Conservation (phyloP, 2,113 vertebrate genomes). For the Lynx canadensis region DNA sequence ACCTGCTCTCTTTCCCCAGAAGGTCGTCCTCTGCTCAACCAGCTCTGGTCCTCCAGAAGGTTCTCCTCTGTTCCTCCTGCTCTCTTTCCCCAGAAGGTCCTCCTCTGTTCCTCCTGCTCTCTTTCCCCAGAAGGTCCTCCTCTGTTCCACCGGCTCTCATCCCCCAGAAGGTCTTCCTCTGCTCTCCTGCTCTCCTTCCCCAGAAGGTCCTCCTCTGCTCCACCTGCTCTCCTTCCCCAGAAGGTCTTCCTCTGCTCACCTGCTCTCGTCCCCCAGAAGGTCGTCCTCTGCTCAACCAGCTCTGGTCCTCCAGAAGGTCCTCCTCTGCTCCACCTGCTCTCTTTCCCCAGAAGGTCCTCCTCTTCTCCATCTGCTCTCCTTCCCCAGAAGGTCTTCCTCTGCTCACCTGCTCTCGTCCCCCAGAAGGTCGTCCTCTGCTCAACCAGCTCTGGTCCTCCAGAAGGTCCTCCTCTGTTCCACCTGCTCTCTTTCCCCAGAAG, state of each 20-base stretch:
- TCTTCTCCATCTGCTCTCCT: fast-evolving
- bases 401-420: background rate
- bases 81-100: background rate
- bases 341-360: background rate
- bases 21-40: background rate
- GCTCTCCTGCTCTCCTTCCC: no score
- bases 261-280: background rate
- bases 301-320: background rate
- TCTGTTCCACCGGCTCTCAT: no score
- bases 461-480: background rate
- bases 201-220: background rate
- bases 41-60: background rate
- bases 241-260: background rate
- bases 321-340: background rate
- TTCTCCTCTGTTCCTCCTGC: background rate
- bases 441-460: no score
- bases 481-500: no score
- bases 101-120: background rate
- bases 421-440: background rate
- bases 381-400: no score
- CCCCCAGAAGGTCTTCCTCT: no score
- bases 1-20: background rate
- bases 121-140: background rate
- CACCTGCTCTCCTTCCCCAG: background rate
- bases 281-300: background rate